phyloP scores from a whole-genome alignment of 2,888 invertebrate species.

The Leucophenga montana region DNA sequence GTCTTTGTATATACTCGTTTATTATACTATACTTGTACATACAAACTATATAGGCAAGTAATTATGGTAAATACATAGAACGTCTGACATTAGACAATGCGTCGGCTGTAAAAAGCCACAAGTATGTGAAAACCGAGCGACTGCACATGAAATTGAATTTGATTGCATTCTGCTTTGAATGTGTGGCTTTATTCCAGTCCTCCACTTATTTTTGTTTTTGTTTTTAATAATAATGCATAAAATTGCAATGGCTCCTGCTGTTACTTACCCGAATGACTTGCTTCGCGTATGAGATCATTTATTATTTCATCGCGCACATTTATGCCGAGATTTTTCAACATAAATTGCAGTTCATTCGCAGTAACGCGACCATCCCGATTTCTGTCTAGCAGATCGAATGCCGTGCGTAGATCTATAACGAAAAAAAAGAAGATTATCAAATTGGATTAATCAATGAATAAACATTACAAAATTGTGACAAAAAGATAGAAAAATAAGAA shows the following conservation, averaged over 20 bases:
- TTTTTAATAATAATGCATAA: too few species aligned
- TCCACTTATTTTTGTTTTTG: too few species aligned
- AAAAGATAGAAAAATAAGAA: neutral
- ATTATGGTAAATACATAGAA: too few species aligned
- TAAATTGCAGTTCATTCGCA: conserved; percentile 83
- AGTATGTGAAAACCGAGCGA: too few species aligned
- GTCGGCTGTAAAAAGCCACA: too few species aligned
- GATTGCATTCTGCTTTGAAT: too few species aligned
- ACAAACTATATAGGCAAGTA: too few species aligned
- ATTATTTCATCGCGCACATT: conserved; percentile 83
- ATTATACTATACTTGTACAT: too few species aligned
- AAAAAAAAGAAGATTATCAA: conserved; percentile 2
- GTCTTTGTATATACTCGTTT: too few species aligned
- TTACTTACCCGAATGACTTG: conserved; percentile 80
- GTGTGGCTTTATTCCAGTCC: too few species aligned
- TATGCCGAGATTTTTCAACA: conserved; percentile 85
- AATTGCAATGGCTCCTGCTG: conserved; percentile 22
- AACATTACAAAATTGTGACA: conserved; percentile 3
- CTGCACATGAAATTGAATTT: too few species aligned
- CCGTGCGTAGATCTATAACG: conserved; percentile 82
- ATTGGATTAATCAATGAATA: neutral
- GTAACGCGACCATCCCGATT: conserved; percentile 86
- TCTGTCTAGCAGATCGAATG: conserved; percentile 84
- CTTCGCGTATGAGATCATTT: conserved; percentile 82
- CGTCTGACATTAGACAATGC: too few species aligned